phyloP scores from a whole-genome alignment of 53 echinoderm and acorn worm genomes.

The Holothuria leucospilota region DNA sequence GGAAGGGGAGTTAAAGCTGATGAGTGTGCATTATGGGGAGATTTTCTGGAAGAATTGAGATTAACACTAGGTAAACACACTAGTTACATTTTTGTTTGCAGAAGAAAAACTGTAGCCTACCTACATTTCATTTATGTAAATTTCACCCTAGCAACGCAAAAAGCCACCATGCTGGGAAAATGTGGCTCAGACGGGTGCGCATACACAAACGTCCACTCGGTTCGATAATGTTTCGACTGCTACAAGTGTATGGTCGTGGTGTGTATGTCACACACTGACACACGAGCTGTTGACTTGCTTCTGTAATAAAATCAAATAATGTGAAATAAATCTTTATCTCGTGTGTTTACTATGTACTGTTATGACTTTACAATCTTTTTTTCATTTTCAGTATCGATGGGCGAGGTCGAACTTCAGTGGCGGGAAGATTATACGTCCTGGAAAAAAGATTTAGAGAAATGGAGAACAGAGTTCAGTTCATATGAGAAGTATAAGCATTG shows the following conservation, averaged over 20 bases:
- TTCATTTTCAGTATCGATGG: constrained; percentile 8
- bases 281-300: too few relatives aligned
- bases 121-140: neutral
- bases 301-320: too few relatives aligned
- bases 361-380: neutral
- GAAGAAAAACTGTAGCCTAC: neutral
- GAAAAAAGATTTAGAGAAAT: constrained; percentile 5
- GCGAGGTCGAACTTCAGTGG: constrained; percentile 20
- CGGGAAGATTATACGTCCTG: constrained; percentile 19
- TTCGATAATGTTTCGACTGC: too few relatives aligned
- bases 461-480: neutral
- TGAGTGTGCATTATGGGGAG: constrained; percentile 23
- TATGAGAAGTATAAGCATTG: neutral
- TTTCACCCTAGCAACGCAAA: neutral
- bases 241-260: too few relatives aligned
- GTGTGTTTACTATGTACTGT: too few relatives aligned
- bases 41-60: constrained; percentile 2
- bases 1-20: constrained; percentile 9
- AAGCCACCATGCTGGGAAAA: too few relatives aligned
- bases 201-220: too few relatives aligned
- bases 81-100: neutral
- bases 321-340: too few relatives aligned
- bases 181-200: too few relatives aligned
- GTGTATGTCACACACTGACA: too few relatives aligned
- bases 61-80: neutral